Percentiles rank a stretch among this genome's conserved stretches.
phyloP scores from a whole-genome alignment of 2,888 invertebrate species.

The Imbricaverruca yamaguchii region DNA sequence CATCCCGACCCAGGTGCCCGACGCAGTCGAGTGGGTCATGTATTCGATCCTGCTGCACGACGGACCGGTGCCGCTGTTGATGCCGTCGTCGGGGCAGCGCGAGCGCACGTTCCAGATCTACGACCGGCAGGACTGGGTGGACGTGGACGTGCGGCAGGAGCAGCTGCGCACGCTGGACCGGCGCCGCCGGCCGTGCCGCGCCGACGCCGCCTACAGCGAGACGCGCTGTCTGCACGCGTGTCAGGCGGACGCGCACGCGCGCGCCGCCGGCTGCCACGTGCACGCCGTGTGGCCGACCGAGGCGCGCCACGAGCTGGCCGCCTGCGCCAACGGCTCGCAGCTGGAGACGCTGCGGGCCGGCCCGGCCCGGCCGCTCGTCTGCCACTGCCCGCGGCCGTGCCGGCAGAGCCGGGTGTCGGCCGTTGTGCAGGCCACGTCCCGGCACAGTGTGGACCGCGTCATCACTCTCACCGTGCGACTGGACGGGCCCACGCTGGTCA shows the following conservation, averaged over 20 bases:
- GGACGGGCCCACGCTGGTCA: background rate
- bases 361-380: background rate
- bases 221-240: background rate
- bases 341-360: background rate
- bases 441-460: background rate
- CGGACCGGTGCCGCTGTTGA: slow-evolving; percentile 40
- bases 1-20: background rate
- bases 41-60: slow-evolving; percentile 26
- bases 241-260: background rate
- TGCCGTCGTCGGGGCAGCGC: slow-evolving; percentile 11
- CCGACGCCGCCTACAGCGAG: background rate
- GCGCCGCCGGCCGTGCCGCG: background rate
- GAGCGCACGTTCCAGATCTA: background rate
- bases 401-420: background rate
- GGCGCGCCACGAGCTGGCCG: background rate
- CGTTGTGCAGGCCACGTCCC: background rate
- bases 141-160: background rate
- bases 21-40: background rate
- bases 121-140: slow-evolving; percentile 5
- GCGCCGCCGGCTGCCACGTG: background rate
- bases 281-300: background rate
- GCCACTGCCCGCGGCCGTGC: background rate
- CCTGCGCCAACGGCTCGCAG: background rate
- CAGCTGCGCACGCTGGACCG: background rate
- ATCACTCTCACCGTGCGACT: background rate